These are phyloP conservation scores for Junonia oenone DNA, from an alignment of 2,888 invertebrate genomes.

Conservation along the genomic window DNA sequence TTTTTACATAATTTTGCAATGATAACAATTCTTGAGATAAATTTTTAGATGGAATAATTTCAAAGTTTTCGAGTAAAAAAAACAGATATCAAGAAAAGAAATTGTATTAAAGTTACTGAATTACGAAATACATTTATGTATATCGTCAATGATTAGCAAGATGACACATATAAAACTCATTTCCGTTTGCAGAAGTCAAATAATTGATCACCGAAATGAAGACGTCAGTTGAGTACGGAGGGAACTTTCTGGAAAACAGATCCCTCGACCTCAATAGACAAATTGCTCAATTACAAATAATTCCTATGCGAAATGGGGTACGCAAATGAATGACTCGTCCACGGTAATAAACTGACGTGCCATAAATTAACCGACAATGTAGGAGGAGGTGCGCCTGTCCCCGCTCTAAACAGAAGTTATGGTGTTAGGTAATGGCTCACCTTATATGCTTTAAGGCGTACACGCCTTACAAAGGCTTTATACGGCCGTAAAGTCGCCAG, in stretches of 20 bases:
- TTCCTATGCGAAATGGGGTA: constrained; percentile 34
- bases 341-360: constrained; percentile 45
- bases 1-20: background rate
- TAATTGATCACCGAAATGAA: constrained; percentile 27
- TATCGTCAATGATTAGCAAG: background rate
- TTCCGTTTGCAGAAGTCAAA: background rate
- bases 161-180: background rate
- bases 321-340: constrained; percentile 44
- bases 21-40: background rate
- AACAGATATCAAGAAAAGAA: background rate
- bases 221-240: constrained; percentile 19
- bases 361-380: constrained; percentile 59
- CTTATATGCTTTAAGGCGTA: constrained; percentile 42
- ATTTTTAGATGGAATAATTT: background rate
- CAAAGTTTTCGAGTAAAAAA: background rate
- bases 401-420: constrained; percentile 63
- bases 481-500: constrained; percentile 54
- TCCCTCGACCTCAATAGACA: constrained; percentile 32
- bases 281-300: constrained; percentile 35
- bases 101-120: background rate
- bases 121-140: background rate
- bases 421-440: constrained; percentile 59
- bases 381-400: constrained; percentile 41
- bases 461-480: constrained; percentile 49
- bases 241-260: constrained; percentile 18